Evolutionary conservation across 2,113 vertebrate species (phyloP).

Genomic region (Mesitornis unicolor): DNA sequence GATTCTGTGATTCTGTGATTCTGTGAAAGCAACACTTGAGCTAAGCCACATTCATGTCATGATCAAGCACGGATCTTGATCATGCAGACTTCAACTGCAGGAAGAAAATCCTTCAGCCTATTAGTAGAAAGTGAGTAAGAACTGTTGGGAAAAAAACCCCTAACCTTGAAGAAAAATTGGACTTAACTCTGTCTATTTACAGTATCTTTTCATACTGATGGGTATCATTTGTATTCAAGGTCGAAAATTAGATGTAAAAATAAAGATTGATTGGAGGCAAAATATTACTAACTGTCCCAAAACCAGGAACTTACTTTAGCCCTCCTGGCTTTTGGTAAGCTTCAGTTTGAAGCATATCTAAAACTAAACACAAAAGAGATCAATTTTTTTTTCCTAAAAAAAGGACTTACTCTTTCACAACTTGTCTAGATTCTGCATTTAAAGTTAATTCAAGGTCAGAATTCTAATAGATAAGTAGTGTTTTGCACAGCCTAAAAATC

Average conservation of each 20-base stretch:
- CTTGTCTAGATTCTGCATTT: not conserved
- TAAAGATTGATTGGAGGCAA: not conserved
- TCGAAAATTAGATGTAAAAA: not conserved
- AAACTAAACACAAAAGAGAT: not conserved
- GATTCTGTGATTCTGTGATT: too few species aligned
- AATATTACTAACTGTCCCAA: not conserved
- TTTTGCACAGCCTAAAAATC: not conserved
- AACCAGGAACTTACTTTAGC: not conserved
- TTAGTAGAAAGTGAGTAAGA: not conserved
- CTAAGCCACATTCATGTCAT: not conserved
- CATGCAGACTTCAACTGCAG: fast-evolving
- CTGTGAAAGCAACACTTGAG: not conserved
- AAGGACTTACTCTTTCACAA: not conserved
- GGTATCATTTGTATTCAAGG: not conserved
- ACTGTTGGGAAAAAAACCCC: not conserved
- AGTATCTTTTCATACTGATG: not conserved
- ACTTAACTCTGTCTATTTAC: not conserved
- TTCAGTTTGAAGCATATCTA: not conserved
- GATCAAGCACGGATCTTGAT: not conserved
- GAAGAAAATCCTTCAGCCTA: not conserved
- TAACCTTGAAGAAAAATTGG: not conserved
- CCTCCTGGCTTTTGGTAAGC: not conserved
- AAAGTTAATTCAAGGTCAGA: not conserved
- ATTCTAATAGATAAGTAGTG: not conserved
- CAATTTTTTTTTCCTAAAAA: fast-evolving